Evolutionary conservation across 2,888 invertebrate genomes (phyloP).

Genomic region (Drosophila recens): DNA sequence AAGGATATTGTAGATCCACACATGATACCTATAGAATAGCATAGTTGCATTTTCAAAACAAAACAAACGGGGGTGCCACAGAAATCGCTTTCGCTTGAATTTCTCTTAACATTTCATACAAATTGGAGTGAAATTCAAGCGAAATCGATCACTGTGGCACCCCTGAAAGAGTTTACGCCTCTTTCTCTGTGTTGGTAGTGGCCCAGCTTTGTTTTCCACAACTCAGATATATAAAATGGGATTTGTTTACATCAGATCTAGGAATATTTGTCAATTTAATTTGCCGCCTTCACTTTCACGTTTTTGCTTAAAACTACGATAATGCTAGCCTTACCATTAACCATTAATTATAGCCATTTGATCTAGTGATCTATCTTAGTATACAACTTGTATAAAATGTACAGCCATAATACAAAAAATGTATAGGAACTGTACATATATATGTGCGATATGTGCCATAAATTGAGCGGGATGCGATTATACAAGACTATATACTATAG

Average conservation of each 20-base stretch:
- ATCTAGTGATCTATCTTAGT: conserved; percentile 32
- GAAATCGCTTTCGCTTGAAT: too few species aligned
- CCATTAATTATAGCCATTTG: conserved; percentile 19
- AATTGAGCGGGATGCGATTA: conserved; percentile 24
- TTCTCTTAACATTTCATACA: too few species aligned
- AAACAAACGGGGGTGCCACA: not conserved
- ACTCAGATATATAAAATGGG: conserved; percentile 1
- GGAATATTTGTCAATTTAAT: conserved; percentile 60
- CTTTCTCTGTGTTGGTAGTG: conserved; percentile 19
- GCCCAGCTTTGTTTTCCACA: conserved; percentile 12
- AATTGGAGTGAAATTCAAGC: too few species aligned
- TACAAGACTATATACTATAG: conserved; percentile 7
- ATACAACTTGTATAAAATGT: conserved; percentile 57
- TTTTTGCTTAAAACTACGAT: conserved; percentile 39
- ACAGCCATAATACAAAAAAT: conserved; percentile 37
- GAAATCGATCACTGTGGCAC: too few species aligned
- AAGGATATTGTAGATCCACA: conserved; percentile 47
- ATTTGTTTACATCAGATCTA: conserved; percentile 6
- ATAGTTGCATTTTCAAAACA: conserved; percentile 4
- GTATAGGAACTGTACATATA: conserved; percentile 61
- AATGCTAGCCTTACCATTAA: conserved; percentile 32
- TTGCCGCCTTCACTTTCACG: conserved; percentile 61
- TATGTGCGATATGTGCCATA: conserved; percentile 77
- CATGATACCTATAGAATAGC: conserved; percentile 45
- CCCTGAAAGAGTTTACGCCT: not conserved